phyloP scores from a whole-genome alignment of 1,140 invertebrate species.

The Latrodectus geometricus region DNA sequence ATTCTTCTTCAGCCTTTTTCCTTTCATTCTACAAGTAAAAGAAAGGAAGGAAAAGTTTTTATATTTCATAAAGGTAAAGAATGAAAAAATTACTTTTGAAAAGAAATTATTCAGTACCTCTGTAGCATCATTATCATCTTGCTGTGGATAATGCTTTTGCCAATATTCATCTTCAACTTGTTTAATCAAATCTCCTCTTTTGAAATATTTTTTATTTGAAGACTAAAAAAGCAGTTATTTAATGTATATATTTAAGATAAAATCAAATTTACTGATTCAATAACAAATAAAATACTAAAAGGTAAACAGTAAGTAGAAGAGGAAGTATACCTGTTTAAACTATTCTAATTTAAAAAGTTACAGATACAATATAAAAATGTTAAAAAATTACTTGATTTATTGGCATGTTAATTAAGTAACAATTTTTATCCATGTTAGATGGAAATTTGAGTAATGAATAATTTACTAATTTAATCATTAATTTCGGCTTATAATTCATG shows the following conservation, averaged over 20 bases:
- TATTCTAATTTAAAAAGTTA: not conserved
- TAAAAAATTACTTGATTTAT: not conserved
- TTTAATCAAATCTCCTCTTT: constrained; percentile 84
- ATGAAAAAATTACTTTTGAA: too few relatives aligned
- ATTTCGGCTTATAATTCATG: too few relatives aligned
- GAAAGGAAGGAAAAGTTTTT: too few relatives aligned
- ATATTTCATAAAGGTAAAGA: too few relatives aligned
- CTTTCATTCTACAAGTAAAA: constrained; percentile 51
- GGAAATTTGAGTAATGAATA: too few relatives aligned
- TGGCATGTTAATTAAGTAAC: too few relatives aligned
- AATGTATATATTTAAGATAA: too few relatives aligned
- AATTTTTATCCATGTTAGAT: too few relatives aligned
- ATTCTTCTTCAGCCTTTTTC: constrained; percentile 28
- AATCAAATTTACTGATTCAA: not conserved
- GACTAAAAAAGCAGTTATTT: constrained; percentile 71
- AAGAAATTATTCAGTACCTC: constrained; percentile 41
- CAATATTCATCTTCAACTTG: constrained; percentile 85
- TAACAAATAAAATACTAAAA: not conserved
- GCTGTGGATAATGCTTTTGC: constrained; percentile 75
- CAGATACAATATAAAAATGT: not conserved
- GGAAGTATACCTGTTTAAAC: not conserved
- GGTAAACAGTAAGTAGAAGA: not conserved
- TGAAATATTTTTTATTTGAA: constrained; percentile 89
- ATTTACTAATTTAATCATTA: too few relatives aligned
- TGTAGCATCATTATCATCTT: constrained; percentile 65